phyloP scores from a whole-genome alignment of 2,113 vertebrate genomes.

The Oreochromis niloticus region DNA sequence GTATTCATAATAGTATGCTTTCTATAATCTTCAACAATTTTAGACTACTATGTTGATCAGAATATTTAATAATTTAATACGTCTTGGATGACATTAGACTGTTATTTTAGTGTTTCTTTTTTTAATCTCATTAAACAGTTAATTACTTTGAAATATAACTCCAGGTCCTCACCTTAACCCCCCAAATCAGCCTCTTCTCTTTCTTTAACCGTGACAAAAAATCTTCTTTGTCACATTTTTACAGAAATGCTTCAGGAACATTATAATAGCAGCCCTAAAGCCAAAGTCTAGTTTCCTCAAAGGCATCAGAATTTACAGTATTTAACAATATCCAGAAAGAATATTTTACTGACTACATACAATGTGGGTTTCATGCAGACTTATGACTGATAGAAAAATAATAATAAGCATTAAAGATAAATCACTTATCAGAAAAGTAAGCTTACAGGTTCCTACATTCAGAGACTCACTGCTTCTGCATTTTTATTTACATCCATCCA shows the following conservation, averaged over 20 bases:
- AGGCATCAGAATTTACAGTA: not conserved
- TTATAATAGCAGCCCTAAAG: not conserved
- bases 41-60: fast-evolving
- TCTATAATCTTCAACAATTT: not conserved
- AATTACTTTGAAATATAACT: not conserved
- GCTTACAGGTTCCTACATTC: not conserved
- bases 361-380: not conserved
- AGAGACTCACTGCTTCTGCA: not conserved
- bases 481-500: not conserved
- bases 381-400: not conserved
- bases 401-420: not conserved
- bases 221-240: not conserved
- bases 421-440: not conserved
- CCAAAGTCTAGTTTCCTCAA: fast-evolving
- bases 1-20: not conserved
- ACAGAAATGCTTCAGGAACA: not conserved
- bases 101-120: not conserved
- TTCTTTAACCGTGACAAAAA: fast-evolving
- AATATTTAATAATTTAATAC: not conserved
- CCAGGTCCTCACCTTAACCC: not conserved
- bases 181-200: not conserved
- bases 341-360: not conserved
- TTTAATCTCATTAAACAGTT: not conserved
- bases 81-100: not conserved
- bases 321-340: not conserved